phyloP scores from a whole-genome alignment of 2,888 invertebrate genomes.

The Elysia crispata region DNA sequence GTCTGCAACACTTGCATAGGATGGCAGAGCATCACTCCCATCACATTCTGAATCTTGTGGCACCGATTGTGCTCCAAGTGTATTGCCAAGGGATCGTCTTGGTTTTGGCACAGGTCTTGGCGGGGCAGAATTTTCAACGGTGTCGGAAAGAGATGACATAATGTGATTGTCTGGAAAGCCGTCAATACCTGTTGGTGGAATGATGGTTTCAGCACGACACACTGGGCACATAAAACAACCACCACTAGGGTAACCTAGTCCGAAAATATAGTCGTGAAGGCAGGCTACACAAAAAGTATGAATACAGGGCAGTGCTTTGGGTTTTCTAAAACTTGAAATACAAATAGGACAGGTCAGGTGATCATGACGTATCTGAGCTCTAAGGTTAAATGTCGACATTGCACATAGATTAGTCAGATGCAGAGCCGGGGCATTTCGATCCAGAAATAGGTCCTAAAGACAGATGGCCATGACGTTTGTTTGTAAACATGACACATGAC shows the following conservation, averaged over 20 bases:
- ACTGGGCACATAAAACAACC: constrained; percentile 69
- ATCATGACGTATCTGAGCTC: constrained; percentile 64
- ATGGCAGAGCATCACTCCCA: not conserved
- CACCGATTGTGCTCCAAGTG: not conserved
- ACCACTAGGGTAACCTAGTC: constrained; percentile 54
- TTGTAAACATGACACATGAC: no score
- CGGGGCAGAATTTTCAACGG: constrained; percentile 55
- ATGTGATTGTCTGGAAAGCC: constrained; percentile 68
- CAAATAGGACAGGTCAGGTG: constrained; percentile 71
- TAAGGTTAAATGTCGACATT: constrained; percentile 53
- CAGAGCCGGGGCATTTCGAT: no score
- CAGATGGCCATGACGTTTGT: no score
- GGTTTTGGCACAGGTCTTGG: constrained; percentile 50
- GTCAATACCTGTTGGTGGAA: constrained; percentile 62
- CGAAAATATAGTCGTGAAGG: constrained; percentile 63
- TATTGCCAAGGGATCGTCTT: constrained; percentile 44
- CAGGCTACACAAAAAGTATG: constrained; percentile 73
- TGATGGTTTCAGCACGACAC: constrained; percentile 60
- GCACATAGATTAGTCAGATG: no score
- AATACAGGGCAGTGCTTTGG: constrained; percentile 72
- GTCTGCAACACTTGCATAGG: constrained; percentile 31
- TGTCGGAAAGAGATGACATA: constrained; percentile 66
- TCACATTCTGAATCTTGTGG: not conserved
- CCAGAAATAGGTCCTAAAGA: no score
- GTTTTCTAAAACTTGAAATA: constrained; percentile 59